Evolutionary conservation across 2,797 vertebrate species (phyloP).

Genomic region (Bradypus variegatus): DNA sequence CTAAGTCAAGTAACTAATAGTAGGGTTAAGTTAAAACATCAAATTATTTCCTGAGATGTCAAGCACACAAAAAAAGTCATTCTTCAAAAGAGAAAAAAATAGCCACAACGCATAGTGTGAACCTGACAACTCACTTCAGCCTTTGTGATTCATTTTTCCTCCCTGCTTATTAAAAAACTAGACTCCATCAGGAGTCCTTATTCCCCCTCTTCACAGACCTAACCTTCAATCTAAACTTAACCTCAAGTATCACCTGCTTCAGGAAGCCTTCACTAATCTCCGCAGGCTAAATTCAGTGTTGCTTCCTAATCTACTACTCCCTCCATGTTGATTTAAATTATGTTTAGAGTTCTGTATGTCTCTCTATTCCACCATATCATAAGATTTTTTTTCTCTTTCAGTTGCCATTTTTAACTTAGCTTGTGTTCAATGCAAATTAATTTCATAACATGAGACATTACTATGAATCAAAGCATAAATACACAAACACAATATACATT

Average conservation of each 20-base stretch:
- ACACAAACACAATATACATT: no score
- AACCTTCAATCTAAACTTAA: neutral
- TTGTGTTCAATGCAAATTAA: no score
- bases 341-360: neutral
- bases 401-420: no score
- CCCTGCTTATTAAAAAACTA: neutral
- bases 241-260: neutral
- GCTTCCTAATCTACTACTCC: neutral
- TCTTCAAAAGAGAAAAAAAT: conserved; percentile 23
- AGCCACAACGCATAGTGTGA: neutral
- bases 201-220: neutral
- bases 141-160: neutral
- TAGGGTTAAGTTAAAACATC: neutral
- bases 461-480: no score
- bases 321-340: neutral
- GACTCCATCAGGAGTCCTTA: neutral
- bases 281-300: no score
- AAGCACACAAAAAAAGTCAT: neutral
- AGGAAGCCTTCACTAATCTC: neutral
- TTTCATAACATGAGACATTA: no score
- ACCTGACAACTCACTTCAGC: neutral
- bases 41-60: neutral
- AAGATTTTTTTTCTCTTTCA: neutral
- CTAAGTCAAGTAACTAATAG: conserved; percentile 26
- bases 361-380: neutral